Percentiles rank a stretch among this genome's conserved stretches.
Conservation (phyloP, 2,888 invertebrate genomes). For the Caenorhabditis zanzibari region DNA sequence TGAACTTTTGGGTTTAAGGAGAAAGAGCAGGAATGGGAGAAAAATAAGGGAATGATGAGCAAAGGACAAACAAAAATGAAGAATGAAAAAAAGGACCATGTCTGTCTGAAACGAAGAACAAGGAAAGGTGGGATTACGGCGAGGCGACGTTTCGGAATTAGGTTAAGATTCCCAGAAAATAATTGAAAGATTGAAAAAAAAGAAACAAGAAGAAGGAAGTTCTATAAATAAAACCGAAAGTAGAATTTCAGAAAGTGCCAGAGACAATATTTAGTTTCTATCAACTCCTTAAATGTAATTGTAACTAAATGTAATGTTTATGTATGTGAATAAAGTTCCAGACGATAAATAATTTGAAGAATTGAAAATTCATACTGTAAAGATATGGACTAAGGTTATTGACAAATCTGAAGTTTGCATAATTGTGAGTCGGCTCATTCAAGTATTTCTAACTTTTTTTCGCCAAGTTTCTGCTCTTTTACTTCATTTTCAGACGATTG, state of each 20-base stretch:
- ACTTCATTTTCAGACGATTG: no score
- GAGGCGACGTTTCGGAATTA: slow-evolving; percentile 27
- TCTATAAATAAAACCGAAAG: slow-evolving; percentile 1
- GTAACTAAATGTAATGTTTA: neutral
- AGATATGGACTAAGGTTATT: no score
- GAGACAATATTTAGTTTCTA: neutral
- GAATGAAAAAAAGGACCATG: slow-evolving; percentile 16
- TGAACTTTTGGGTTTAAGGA: slow-evolving; percentile 35
- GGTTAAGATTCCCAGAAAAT: slow-evolving; percentile 30
- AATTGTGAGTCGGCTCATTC: no score
- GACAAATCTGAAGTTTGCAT: no score
- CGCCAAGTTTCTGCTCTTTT: no score
- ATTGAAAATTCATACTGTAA: no score
- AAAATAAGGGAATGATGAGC: neutral
- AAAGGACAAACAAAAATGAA: slow-evolving; percentile 11
- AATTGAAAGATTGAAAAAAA: slow-evolving; percentile 21
- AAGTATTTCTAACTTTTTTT: no score
- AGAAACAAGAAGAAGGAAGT: neutral
- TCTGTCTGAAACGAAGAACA: slow-evolving; percentile 20
- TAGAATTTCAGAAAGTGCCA: neutral
- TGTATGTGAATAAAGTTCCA: neutral
- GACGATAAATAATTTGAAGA: neutral
- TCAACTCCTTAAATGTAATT: neutral
- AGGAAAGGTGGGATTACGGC: slow-evolving; percentile 37
- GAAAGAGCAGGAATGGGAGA: neutral